Evolutionary conservation across 2,888 invertebrate species (phyloP), one percentile per base, ranked within the genome.

Genomic region (Eupithecia insigniata): DNA sequence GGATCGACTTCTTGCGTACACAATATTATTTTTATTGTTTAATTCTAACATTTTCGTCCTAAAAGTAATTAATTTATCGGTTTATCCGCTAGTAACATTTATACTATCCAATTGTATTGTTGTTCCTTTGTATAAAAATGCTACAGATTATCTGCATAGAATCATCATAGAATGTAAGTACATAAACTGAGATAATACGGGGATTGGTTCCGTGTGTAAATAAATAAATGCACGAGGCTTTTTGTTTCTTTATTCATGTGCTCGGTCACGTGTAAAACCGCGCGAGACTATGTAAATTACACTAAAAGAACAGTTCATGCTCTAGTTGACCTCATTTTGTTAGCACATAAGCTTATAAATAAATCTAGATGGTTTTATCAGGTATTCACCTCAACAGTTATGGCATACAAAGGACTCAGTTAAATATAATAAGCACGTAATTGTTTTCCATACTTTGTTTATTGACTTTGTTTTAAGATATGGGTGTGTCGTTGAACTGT

Each of bases 1-100:
- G 26, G 69, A 69, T 78, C 88, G 84, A 88, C 85, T 85, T 86
- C 83, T 81, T 79, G 61, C 79, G 72, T 64, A 86, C 88, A 81
- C 76, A 82, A 84, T 86, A 85, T 83, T 76, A 85, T 83, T 84
- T 80, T 84, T 80, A 67, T 79, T 66, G 69, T 76, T 73, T 72
- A 75, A 70, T 61, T 76, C 70, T 7, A 34, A n/a, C 6, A 2
- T 18, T 51, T 55, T 26, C 55, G 55, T 14, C 26, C 12, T 26
- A 26, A 1, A 55, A 55, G 26, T 26, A 55, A 26, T 51, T 51
- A 10, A 51, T 22, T 51, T 51, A 51, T 51, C 10, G 22, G 1
- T 55, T 26, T 55, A 55, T 14, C 26, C 2, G 55, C 55, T 26
- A 14, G 0, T 55, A 26, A 22, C 14, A 14, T 14, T 12, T 1